Conservation (phyloP, 2,797 vertebrate genomes). For the Anguilla marmorata region DNA sequence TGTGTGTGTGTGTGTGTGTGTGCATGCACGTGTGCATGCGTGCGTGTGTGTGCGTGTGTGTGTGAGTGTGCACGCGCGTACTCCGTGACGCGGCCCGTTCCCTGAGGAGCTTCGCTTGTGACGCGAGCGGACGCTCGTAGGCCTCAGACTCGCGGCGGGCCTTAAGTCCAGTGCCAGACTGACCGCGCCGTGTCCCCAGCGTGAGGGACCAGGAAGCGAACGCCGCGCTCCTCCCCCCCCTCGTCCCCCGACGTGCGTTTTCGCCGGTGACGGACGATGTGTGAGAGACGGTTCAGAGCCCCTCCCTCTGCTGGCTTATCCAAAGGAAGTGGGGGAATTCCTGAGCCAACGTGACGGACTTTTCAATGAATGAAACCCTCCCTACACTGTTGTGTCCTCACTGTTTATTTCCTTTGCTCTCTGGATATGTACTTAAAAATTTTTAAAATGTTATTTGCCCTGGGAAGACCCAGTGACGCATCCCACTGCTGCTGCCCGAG, state of each 20-base stretch:
- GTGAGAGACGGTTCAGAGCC: background rate
- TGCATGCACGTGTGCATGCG: too few relatives aligned
- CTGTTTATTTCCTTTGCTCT: background rate
- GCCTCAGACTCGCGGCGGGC: background rate
- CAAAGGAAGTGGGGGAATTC: background rate
- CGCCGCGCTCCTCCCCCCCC: too few relatives aligned
- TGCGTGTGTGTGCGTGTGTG: too few relatives aligned
- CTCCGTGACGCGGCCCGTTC: background rate
- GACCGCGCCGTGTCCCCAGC: background rate
- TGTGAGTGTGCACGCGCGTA: background rate
- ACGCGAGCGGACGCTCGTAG: background rate
- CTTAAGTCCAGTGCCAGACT: too few relatives aligned
- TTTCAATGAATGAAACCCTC: background rate
- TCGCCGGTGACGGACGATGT: background rate
- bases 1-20: too few relatives aligned
- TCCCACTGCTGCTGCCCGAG: background rate
- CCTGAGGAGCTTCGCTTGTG: background rate
- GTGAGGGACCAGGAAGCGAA: conserved; percentile 10
- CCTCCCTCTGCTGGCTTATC: background rate
- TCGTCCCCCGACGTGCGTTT: background rate
- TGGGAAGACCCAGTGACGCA: conserved; percentile 9
- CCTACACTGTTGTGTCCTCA: background rate
- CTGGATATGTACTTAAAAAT: too few relatives aligned
- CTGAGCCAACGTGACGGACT: background rate
- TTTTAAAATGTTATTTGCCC: background rate